Base-by-base conservation (phyloP, 2,113 vertebrate species). In the Tinamus guttatus region DNA sequence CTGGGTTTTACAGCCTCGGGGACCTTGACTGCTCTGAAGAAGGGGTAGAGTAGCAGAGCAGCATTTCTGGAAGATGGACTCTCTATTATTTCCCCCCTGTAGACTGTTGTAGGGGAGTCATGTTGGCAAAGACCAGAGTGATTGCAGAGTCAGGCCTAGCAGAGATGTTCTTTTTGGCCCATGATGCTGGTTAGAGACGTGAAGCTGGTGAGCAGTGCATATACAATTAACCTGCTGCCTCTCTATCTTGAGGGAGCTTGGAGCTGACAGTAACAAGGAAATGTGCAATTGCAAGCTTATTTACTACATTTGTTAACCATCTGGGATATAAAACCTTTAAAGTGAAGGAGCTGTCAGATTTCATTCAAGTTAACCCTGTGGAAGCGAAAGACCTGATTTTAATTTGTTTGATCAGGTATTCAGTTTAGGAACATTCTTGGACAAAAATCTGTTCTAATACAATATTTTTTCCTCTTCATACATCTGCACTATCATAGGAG, bases 271-370 rank as follows among this genome's bases (percentile, higher is more conserved):
- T 62, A 92, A 81, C 64, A 95, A 85, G 93, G 82, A 93, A 81
- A 93, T 82, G 68, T 94, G 78, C 78, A 93, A 84, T 60, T 95
- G 85, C 92, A 85, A 95, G 75, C 84, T 95, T 96, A 95, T 96
- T 97, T 96, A 95, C 74, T 88, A 87, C 52, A 47, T 87, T 96
- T 96, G 85, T 94, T 91, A 96, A 85, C 85, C 85, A 91, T 79
- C 84, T 91, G 95, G 91, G 81, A 93, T 91, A 64, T 78, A 86
- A 95, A 91, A 4, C 32, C 82, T 86, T 71, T 74, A 47, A 87
- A 95, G 63, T 70, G 69, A 86, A 94, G 62, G 51, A 83, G 63
- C 62, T 94, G 84, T 92, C 91, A 92, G 65, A 84, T 79, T 91
- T 75, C 36, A 43, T 94, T 96, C 78, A 73, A 52, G 60, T 93